These are phyloP conservation scores for Pseudocheirus occidentalis DNA, from an alignment of 2,797 vertebrate genomes.

Conservation along the genomic window DNA sequence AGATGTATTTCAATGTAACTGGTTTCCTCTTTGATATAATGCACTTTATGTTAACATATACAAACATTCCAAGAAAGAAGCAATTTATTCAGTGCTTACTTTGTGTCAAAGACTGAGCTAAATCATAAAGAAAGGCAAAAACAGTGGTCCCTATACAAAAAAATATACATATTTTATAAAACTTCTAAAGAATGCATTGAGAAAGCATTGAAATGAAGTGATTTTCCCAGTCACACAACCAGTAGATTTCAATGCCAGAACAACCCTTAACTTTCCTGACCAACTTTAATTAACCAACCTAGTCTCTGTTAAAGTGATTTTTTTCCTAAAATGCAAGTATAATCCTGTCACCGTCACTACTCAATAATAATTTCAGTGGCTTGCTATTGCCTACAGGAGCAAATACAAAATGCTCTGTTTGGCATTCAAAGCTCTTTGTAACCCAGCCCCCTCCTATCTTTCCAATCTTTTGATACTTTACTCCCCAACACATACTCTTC, in stretches of 20 bases:
- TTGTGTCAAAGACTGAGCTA: not conserved
- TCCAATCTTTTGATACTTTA: not conserved
- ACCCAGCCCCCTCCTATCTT: not conserved
- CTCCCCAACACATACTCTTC: not conserved
- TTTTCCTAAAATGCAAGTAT: not conserved
- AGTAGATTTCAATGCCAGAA: not conserved
- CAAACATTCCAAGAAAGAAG: not conserved
- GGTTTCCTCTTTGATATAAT: not conserved
- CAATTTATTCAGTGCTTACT: not conserved
- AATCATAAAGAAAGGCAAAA: not conserved
- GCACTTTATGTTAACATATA: not conserved
- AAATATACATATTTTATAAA: not conserved
- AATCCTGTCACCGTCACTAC: not conserved
- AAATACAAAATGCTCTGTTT: not conserved
- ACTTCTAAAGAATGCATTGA: not conserved
- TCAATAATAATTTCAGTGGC: not conserved
- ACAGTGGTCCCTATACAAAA: not conserved
- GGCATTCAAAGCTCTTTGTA: not conserved
- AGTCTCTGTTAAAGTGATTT: not conserved
- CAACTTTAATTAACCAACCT: not conserved
- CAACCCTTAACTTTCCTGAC: not conserved
- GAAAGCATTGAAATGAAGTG: not conserved
- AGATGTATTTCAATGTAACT: not conserved
- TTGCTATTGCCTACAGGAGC: not conserved
- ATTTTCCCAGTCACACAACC: not conserved